These are phyloP conservation scores for Diloba caeruleocephala DNA, from an alignment of 2,888 invertebrate genomes.

Conservation along the genomic window DNA sequence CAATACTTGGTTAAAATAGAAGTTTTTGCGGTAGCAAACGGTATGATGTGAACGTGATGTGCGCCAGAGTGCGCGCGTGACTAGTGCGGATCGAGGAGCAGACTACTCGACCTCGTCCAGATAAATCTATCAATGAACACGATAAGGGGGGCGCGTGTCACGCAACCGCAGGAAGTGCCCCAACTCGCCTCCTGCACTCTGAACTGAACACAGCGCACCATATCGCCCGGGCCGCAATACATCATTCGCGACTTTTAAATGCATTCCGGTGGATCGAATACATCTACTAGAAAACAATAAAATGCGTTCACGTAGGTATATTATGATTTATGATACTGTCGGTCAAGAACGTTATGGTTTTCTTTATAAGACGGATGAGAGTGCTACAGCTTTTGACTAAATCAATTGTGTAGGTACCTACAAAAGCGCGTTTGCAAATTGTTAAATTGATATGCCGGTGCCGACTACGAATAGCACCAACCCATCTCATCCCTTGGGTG, in stretches of 20 bases:
- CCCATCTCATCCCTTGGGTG: too few relatives aligned
- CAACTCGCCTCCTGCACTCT: slow-evolving; percentile 74
- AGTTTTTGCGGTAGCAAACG: slow-evolving; percentile 12
- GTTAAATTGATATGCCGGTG: too few relatives aligned
- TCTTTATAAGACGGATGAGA: too few relatives aligned
- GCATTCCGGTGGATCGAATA: slow-evolving; percentile 33
- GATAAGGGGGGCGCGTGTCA: slow-evolving; percentile 85
- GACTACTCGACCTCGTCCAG: slow-evolving; percentile 81
- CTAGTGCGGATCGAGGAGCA: slow-evolving; percentile 59
- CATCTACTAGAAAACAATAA: too few relatives aligned
- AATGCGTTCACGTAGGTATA: neutral
- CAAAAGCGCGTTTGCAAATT: too few relatives aligned
- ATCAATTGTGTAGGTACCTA: too few relatives aligned
- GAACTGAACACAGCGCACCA: slow-evolving; percentile 63
- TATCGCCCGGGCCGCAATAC: slow-evolving; percentile 62
- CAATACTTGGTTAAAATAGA: neutral
- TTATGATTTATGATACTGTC: neutral
- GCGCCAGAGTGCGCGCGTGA: slow-evolving; percentile 61
- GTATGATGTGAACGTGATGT: slow-evolving; percentile 46
- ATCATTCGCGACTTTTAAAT: slow-evolving; percentile 56
- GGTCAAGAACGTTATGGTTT: too few relatives aligned
- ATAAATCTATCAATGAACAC: slow-evolving; percentile 87
- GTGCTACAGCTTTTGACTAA: too few relatives aligned
- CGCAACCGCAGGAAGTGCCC: slow-evolving; percentile 81
- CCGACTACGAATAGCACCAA: too few relatives aligned